Evolutionary conservation across 2,797 vertebrate species (phyloP), one percentile per base, ranked within the genome.

Genomic region (Taeniopygia guttata): DNA sequence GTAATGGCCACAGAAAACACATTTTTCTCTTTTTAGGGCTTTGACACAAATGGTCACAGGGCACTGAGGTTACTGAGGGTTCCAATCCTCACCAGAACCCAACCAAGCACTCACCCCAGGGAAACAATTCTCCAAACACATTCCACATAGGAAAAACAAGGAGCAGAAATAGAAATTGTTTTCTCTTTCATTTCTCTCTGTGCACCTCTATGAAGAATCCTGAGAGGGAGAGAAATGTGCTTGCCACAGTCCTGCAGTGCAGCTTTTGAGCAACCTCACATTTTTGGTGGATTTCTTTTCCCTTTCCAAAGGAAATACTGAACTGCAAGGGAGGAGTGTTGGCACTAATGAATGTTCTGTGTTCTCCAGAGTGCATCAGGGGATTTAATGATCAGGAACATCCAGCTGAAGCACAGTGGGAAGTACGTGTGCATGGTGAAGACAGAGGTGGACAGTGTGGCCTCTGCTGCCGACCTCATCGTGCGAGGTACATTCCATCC

Each of bases 321-420:
- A 45, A 2, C 64, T 10, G 6, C 34, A 22, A 4, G 30, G 46
- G 34, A n/a, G 26, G 18, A 11, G 7, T 15, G 3, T 56, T 52
- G 20, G 14, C 11, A 5, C 59, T 64, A 21, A 46, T 29, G 34
- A 55, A 11, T 23, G 36, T 19, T 88, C 36, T 81, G 67, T 89
- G 25, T 90, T 91, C n/a, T 55, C 26, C 96, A 99, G 99, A 98
- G 96, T 62, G 97, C 98, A 7, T 98, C 99, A 0, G 99, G 99
- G 6, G 99, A 99, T 96, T 94, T 99, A 79, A 99, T 99, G 99
- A 98, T 99, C 95, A 98, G 99, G 82, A 99, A 99, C 98, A 99
- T 99, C 95, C 99, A 99, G 97, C 97, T 99, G 92, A 98, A 98
- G 77, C 99, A 99, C 11, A 98, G 98, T 51, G 99, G 99, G 38